Percentiles rank a stretch among this genome's conserved stretches.
Evolutionary conservation across 2,797 vertebrate species (phyloP).

Genomic region (Chanos chanos): DNA sequence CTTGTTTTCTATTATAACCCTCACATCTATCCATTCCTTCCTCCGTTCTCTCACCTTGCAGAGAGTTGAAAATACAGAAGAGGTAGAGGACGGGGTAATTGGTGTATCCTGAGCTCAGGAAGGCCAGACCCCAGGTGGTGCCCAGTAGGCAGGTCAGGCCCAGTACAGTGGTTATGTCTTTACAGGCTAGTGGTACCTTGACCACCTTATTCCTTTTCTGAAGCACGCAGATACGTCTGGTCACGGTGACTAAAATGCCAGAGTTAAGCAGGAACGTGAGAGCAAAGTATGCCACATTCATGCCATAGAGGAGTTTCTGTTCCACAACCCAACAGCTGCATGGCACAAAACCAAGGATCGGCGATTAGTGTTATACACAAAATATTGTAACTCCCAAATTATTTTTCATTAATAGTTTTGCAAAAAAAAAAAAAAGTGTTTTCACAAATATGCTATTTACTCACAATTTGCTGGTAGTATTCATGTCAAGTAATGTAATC

Average conservation of each 20-base stretch:
- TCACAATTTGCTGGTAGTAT: conserved; percentile 54
- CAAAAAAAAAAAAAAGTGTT: neutral
- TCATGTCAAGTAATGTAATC: conserved; percentile 33
- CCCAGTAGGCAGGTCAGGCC: conserved; percentile 77
- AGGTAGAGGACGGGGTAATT: conserved; percentile 70
- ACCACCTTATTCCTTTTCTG: neutral
- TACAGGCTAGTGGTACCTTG: neutral
- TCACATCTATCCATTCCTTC: too few relatives aligned
- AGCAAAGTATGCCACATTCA: conserved; percentile 67
- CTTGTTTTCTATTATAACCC: neutral
- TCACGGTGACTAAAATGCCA: conserved; percentile 62
- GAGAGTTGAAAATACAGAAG: conserved; percentile 77
- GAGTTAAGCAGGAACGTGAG: conserved; percentile 67
- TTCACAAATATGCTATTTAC: conserved; percentile 13
- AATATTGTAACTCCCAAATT: too few relatives aligned
- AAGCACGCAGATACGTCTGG: conserved; percentile 51
- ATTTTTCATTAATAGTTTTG: neutral
- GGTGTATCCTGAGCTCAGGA: conserved; percentile 62
- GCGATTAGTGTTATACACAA: too few relatives aligned
- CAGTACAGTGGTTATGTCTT: conserved; percentile 53
- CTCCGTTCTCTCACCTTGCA: conserved; percentile 63
- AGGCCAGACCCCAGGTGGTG: conserved; percentile 73
- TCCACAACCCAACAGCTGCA: conserved; percentile 78
- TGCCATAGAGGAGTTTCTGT: conserved; percentile 22
- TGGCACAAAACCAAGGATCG: neutral